Conservation (phyloP, 2,888 invertebrate genomes). For the Zygogramma bicolorata region DNA sequence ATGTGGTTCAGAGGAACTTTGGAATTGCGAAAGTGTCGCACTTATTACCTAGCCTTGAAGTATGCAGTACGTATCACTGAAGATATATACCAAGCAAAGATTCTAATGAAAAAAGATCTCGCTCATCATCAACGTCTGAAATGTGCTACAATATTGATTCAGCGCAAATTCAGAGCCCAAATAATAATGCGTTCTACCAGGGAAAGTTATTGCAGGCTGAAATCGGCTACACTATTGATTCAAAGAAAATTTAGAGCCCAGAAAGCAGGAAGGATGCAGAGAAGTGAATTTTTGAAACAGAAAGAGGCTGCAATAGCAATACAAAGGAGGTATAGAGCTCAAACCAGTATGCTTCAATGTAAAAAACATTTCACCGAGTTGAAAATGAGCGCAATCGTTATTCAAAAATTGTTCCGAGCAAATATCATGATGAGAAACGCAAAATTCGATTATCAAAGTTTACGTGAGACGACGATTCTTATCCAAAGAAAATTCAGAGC, state of each 20-base stretch:
- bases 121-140: constrained; percentile 59
- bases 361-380: constrained; percentile 49
- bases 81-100: constrained; percentile 44
- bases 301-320: constrained; percentile 59
- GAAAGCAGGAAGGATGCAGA: constrained; percentile 59
- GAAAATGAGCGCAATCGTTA: constrained; percentile 53
- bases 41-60: constrained; percentile 39
- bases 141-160: constrained; percentile 53
- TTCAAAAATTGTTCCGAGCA: constrained; percentile 54
- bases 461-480: constrained; percentile 22
- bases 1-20: constrained; percentile 34
- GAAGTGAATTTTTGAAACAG: constrained; percentile 33
- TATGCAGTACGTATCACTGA: constrained; percentile 30
- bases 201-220: constrained; percentile 60
- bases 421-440: constrained; percentile 45
- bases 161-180: constrained; percentile 63
- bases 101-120: constrained; percentile 57
- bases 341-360: constrained; percentile 53
- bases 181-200: constrained; percentile 59
- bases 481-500: constrained; percentile 59
- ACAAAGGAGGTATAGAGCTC: constrained; percentile 68
- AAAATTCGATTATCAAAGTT: constrained; percentile 28
- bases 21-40: constrained; percentile 37
- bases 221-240: constrained; percentile 64
- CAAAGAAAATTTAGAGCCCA: constrained; percentile 70